phyloP scores from a whole-genome alignment of 2,797 vertebrate genomes.

The Menidia menidia region DNA sequence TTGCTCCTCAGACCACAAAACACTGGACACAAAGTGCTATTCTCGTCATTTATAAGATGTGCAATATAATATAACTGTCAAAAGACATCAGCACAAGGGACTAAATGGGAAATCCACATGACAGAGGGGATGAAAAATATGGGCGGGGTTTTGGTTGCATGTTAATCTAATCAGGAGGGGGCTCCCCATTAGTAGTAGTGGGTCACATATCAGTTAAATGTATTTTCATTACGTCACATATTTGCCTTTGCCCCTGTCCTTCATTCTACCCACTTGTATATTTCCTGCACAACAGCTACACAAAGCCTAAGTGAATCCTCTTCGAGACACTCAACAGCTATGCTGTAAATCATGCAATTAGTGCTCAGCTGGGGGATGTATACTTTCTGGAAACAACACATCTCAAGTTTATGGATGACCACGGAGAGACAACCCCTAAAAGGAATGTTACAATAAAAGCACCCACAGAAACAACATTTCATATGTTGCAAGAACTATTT shows the following conservation, averaged over 20 bases:
- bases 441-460: conserved; percentile 54
- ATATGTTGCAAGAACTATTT: conserved; percentile 1
- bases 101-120: conserved; percentile 56
- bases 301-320: conserved; percentile 44
- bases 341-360: conserved; percentile 71
- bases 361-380: conserved; percentile 57
- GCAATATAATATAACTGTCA: conserved; percentile 34
- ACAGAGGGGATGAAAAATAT: conserved; percentile 27
- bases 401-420: conserved; percentile 48
- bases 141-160: conserved; percentile 22
- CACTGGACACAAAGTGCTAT: conserved; percentile 29
- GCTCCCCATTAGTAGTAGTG: conserved; percentile 40
- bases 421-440: conserved; percentile 28
- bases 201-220: conserved; percentile 48
- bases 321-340: conserved; percentile 43
- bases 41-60: conserved; percentile 34
- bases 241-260: background rate
- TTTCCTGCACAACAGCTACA: conserved; percentile 41
- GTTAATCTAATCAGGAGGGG: conserved; percentile 66
- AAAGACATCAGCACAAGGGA: conserved; percentile 24
- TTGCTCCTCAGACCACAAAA: conserved; percentile 31
- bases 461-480: conserved; percentile 20
- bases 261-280: conserved; percentile 7
- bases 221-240: conserved; percentile 14
- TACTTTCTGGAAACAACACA: conserved; percentile 49